These are phyloP conservation scores for Clavelina lepadiformis DNA, from an alignment of 23 tunicate genomes.

Conservation along the genomic window DNA sequence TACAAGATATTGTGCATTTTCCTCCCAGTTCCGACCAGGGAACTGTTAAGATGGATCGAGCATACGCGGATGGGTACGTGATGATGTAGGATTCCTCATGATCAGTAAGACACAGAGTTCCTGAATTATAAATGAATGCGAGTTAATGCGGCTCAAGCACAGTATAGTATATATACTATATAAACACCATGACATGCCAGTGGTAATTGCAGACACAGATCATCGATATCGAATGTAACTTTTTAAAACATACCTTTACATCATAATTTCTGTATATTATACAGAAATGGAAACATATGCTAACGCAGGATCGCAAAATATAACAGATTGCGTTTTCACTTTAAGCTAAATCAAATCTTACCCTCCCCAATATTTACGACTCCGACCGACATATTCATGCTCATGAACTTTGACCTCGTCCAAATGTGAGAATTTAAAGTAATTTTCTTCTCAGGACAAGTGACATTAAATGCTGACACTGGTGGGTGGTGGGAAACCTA, in stretches of 20 bases:
- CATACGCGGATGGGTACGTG: conserved; percentile 84
- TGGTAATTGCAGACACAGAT: no score
- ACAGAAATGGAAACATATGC: no score
- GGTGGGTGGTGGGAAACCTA: conserved; percentile 98
- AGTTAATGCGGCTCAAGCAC: no score
- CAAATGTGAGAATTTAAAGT: conserved; percentile 53
- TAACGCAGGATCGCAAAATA: no score
- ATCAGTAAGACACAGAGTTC: conserved; percentile 32
- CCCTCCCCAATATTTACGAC: conserved; percentile 86
- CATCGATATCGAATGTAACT: no score
- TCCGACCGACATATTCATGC: conserved; percentile 79
- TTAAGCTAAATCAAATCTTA: conserved; percentile 3
- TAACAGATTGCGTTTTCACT: no score
- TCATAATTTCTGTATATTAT: no score
- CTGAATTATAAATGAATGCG: no score
- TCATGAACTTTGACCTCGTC: conserved; percentile 92
- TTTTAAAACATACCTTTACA: no score
- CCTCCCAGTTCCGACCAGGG: conserved; percentile 94
- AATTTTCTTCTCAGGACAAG: conserved; percentile 59
- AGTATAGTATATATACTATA: no score
- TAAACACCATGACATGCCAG: no score
- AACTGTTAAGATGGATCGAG: conserved; percentile 70
- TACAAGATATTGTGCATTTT: conserved; percentile 61
- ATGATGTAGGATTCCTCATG: conserved; percentile 56
- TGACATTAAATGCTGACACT: conserved; percentile 63